Evolutionary conservation across 2,113 vertebrate genomes (phyloP).

Genomic region (Phycodurus eques): DNA sequence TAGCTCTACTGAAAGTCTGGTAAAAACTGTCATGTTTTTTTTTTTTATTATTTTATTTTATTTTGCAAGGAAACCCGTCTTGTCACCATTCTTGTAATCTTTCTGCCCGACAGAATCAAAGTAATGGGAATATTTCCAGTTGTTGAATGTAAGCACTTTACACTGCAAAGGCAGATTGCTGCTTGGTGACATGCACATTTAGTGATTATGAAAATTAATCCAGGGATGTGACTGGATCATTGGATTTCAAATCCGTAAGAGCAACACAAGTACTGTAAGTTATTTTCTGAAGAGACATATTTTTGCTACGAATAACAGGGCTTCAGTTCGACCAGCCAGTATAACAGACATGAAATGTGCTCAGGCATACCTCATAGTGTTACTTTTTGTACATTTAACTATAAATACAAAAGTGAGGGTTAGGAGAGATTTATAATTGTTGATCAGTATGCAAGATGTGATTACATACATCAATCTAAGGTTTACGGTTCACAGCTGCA

Average conservation of each 20-base stretch:
- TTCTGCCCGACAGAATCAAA: not conserved
- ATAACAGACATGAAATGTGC: not conserved
- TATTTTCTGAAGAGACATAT: not conserved
- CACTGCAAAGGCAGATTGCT: not conserved
- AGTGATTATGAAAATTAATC: conserved; percentile 7
- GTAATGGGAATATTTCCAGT: not conserved
- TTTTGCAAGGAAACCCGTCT: not conserved
- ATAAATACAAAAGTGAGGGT: not conserved
- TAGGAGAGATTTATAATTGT: not conserved
- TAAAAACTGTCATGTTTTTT: not conserved
- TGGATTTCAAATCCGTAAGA: conserved; percentile 4
- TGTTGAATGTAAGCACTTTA: conserved; percentile 3
- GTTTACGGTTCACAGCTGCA: conserved; percentile 12
- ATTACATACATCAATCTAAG: not conserved
- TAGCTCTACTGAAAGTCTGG: not conserved
- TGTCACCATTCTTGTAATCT: conserved; percentile 5
- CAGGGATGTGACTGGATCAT: conserved; percentile 2
- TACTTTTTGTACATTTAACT: not conserved
- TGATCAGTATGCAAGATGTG: not conserved
- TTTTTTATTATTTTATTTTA: not conserved
- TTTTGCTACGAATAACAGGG: not conserved
- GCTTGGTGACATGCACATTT: not conserved
- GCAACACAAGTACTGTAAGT: not conserved
- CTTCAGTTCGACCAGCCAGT: not conserved
- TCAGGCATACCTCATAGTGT: not conserved